phyloP scores from a whole-genome alignment of 2,113 vertebrate genomes.

The Sebastes schlegelii region DNA sequence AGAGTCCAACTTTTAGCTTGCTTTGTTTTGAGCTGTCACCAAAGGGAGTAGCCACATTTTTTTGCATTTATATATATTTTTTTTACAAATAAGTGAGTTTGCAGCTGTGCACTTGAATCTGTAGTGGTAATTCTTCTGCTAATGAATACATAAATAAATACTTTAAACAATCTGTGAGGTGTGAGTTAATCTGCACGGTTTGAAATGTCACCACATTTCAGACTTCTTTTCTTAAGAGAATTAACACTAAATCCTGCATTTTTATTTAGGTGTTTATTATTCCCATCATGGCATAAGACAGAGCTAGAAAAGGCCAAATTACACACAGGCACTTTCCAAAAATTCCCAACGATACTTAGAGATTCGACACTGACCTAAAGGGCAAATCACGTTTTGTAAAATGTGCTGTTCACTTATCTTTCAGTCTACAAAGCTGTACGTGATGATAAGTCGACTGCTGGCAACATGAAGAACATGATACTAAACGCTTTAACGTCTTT shows the following conservation, averaged over 20 bases:
- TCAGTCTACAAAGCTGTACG: background rate
- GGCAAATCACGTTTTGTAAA: background rate
- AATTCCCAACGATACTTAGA: background rate
- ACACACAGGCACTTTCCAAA: background rate
- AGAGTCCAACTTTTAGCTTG: too few species aligned
- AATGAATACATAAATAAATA: background rate
- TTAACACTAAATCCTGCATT: background rate
- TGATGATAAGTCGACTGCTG: conserved; percentile 1
- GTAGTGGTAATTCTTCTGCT: background rate
- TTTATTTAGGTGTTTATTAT: background rate
- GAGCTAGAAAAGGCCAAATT: background rate
- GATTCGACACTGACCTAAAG: background rate
- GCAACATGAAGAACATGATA: background rate
- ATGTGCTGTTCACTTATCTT: background rate
- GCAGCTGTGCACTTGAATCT: background rate
- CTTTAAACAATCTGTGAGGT: background rate
- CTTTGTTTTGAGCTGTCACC: background rate
- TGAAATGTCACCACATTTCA: background rate
- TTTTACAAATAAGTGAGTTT: background rate
- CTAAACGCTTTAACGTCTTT: background rate
- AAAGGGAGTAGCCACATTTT: background rate
- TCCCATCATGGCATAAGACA: too few species aligned
- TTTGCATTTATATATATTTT: background rate
- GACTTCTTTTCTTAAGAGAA: background rate
- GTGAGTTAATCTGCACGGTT: background rate